phyloP scores from a whole-genome alignment of 2,797 vertebrate genomes.

The Rhinichthys osculus region DNA sequence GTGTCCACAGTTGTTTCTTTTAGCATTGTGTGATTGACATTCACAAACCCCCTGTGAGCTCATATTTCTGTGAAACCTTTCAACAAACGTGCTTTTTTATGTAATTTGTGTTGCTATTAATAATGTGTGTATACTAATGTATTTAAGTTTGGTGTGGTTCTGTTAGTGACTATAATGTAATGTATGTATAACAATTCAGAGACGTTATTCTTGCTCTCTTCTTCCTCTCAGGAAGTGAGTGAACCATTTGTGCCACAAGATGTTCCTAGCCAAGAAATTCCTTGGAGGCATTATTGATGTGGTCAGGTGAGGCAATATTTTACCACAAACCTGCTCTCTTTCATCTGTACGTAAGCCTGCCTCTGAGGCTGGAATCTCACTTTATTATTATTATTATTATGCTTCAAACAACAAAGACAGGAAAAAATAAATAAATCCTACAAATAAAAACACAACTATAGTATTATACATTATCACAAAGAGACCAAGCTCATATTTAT shows the following conservation, averaged over 20 bases:
- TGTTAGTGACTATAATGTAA: not conserved
- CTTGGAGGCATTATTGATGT: slow-evolving; percentile 73
- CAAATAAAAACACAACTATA: not conserved
- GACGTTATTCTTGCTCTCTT: not conserved
- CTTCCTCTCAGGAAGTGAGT: not conserved
- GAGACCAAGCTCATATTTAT: not conserved
- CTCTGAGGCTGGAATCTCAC: not conserved
- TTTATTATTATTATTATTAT: not conserved
- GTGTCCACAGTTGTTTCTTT: slow-evolving; percentile 20
- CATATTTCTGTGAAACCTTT: not conserved
- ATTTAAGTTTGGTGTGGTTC: not conserved
- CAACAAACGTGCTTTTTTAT: not conserved
- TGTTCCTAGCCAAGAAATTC: slow-evolving; percentile 69
- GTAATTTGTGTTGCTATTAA: not conserved
- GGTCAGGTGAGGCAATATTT: slow-evolving; percentile 71
- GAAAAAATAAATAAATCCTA: not conserved
- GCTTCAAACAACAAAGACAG: not conserved
- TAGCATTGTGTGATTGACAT: not conserved
- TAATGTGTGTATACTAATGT: not conserved
- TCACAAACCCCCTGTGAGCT: not conserved
- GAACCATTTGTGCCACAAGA: slow-evolving; percentile 56
- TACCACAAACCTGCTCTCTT: not conserved
- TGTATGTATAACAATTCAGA: not conserved
- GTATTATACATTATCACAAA: not conserved
- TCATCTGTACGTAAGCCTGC: not conserved